These are phyloP conservation scores for Lasius fuliginosus DNA, from an alignment of 2,888 invertebrate genomes.

Conservation along the genomic window DNA sequence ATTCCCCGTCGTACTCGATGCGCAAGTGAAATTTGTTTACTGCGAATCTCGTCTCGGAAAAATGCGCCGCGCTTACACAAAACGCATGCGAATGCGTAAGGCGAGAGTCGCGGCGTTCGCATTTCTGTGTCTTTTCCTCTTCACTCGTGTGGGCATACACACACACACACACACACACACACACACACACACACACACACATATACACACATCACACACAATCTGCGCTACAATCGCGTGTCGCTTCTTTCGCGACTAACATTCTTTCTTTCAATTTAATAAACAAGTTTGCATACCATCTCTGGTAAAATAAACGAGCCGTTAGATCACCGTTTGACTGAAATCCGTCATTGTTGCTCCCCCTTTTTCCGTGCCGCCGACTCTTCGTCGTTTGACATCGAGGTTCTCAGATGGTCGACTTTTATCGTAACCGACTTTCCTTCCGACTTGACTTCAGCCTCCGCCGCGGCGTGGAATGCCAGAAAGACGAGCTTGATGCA, in stretches of 20 bases:
- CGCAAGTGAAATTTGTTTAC: conserved; percentile 55
- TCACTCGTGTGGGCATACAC: background rate
- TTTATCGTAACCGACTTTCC: conserved; percentile 63
- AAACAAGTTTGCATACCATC: background rate
- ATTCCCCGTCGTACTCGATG: background rate
- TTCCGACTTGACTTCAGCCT: conserved; percentile 54
- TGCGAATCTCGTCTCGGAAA: conserved; percentile 22
- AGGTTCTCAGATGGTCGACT: conserved; percentile 51
- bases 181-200: background rate
- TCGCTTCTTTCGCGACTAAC: background rate
- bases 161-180: background rate
- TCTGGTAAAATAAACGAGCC: background rate
- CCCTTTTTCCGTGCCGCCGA: background rate
- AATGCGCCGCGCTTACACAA: conserved; percentile 19
- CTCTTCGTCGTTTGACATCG: conserved; percentile 22
- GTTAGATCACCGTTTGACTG: background rate
- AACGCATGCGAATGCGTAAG: conserved; percentile 22
- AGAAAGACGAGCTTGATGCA: conserved; percentile 4
- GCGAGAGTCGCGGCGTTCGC: conserved; percentile 29
- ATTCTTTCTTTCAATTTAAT: conserved; percentile 7
- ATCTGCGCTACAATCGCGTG: background rate
- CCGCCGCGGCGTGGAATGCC: background rate
- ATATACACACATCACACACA: background rate
- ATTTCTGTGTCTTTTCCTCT: conserved; percentile 16
- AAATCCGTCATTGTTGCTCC: background rate